Evolutionary conservation across 2,888 invertebrate genomes (phyloP).

Genomic region (Thymelicus acteon): DNA sequence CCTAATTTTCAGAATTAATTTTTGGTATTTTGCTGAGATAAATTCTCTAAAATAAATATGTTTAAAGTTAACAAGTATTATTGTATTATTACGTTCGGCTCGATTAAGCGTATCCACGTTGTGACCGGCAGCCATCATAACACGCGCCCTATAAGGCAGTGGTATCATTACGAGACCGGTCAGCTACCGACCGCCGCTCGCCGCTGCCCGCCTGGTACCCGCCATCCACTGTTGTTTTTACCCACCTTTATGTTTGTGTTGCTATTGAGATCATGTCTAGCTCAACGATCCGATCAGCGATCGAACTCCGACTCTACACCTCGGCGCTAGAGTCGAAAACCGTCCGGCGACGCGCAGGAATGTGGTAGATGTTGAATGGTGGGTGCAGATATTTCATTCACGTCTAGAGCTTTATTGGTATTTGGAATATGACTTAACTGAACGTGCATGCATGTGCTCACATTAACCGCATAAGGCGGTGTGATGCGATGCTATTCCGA

Average conservation of each 20-base stretch:
- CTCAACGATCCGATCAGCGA: conserved; percentile 33
- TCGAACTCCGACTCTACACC: conserved; percentile 32
- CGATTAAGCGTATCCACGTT: conserved; percentile 54
- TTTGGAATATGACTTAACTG: conserved; percentile 65
- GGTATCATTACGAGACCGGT: conserved; percentile 80
- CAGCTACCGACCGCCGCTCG: conserved; percentile 67
- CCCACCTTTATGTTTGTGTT: conserved; percentile 71
- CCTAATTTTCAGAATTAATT: no score
- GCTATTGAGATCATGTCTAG: conserved; percentile 66
- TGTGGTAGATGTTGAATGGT: conserved; percentile 58
- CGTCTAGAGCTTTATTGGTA: conserved; percentile 65
- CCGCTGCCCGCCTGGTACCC: conserved; percentile 73
- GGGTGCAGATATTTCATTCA: conserved; percentile 73
- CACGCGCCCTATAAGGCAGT: conserved; percentile 78
- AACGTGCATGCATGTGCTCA: conserved; percentile 39
- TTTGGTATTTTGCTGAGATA: no score
- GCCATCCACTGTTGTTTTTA: conserved; percentile 63
- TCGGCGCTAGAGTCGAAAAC: conserved; percentile 21
- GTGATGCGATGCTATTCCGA: conserved; percentile 32
- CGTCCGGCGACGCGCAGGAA: conserved; percentile 38
- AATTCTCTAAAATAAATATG: no score
- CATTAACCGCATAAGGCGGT: conserved; percentile 34
- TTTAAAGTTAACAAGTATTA: no score
- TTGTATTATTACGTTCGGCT: neutral
- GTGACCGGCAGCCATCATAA: conserved; percentile 68